Conservation (phyloP, 2,797 vertebrate species). For the Simalia tracyae region DNA sequence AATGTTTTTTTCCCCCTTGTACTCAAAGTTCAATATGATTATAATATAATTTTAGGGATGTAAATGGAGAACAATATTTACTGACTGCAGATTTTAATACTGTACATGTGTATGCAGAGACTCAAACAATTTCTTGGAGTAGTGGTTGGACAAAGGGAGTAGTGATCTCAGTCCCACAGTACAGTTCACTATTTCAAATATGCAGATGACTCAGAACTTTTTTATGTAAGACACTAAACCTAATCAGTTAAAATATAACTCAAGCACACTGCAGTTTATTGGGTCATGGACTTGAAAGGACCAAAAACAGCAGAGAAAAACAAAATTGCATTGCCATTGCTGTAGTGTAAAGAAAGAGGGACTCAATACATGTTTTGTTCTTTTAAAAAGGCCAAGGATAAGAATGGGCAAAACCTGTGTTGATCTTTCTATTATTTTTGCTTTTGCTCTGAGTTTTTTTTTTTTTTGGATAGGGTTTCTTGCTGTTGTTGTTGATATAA, state of each 20-base stretch:
- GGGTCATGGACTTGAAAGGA: background rate
- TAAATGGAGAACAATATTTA: background rate
- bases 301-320: background rate
- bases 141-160: background rate
- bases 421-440: background rate
- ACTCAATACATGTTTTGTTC: background rate
- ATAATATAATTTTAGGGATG: background rate
- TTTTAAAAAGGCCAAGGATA: background rate
- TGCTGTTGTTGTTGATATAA: background rate
- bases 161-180: background rate
- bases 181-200: background rate
- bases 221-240: background rate
- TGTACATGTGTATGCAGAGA: background rate
- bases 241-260: background rate
- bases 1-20: background rate
- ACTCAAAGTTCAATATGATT: background rate
- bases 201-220: background rate
- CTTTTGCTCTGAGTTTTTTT: background rate
- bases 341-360: background rate
- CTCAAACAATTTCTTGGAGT: background rate
- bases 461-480: background rate
- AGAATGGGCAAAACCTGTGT: background rate
- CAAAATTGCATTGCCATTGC: background rate
- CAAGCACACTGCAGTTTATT: background rate
- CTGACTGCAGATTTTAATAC: background rate